A percentile compares a stretch with the other conserved stretches of the same genome.
phyloP scores from a whole-genome alignment of 2,113 vertebrate species.

The Podilymbus podiceps region DNA sequence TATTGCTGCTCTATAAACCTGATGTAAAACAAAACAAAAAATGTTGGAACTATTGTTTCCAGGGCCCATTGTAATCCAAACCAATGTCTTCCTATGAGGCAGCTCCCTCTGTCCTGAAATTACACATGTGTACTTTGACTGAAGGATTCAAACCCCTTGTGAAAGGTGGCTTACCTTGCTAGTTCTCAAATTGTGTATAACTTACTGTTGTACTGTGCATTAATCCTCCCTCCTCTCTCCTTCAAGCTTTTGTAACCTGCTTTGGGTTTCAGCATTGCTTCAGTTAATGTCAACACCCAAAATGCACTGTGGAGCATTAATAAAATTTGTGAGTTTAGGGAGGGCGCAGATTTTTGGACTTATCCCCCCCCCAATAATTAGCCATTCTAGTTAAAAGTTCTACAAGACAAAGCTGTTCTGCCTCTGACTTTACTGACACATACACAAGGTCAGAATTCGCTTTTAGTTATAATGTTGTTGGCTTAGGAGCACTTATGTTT shows the following conservation, averaged over 20 bases:
- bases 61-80: not conserved
- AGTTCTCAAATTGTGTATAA: not conserved
- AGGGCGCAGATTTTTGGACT: not conserved
- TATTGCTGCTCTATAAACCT: constrained; percentile 19
- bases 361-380: not conserved
- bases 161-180: not conserved
- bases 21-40: not conserved
- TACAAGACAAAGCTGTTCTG: not conserved
- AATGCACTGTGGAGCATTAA: not conserved
- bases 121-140: not conserved
- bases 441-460: not conserved
- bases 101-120: not conserved
- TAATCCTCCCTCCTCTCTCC: not conserved
- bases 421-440: not conserved
- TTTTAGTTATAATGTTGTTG: not conserved
- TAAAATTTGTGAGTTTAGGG: not conserved
- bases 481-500: constrained; percentile 25
- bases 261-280: not conserved
- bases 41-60: not conserved
- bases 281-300: not conserved
- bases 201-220: not conserved
- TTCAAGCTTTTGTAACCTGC: not conserved
- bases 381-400: not conserved
- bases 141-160: not conserved
- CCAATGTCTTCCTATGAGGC: not conserved